phyloP scores from a whole-genome alignment of 2,888 invertebrate species.

The Folsomia candida region DNA sequence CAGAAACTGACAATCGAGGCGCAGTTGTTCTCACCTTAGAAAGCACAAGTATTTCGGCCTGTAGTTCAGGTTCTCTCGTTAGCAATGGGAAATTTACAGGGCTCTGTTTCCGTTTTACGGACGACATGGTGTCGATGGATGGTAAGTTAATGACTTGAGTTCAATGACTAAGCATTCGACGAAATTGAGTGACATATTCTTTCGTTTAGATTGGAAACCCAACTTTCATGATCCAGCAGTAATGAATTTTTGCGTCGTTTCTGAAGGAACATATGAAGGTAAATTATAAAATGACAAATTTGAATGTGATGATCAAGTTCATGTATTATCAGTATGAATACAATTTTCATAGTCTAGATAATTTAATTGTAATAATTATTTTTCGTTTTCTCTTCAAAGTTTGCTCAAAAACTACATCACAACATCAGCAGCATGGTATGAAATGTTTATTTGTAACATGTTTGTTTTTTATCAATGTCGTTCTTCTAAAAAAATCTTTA shows the following conservation, averaged over 20 bases:
- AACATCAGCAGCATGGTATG: conserved; percentile 71
- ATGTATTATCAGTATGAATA: no score
- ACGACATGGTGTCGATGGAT: conserved; percentile 92
- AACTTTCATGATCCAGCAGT: conserved; percentile 72
- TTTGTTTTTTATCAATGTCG: conserved; percentile 54
- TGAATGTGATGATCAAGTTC: no score
- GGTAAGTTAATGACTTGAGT: no score
- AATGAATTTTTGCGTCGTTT: conserved; percentile 94
- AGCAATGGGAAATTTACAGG: conserved; percentile 88
- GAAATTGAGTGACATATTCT: no score
- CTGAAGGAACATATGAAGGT: conserved; percentile 97
- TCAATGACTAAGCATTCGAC: no score
- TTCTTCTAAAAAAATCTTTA: neutral
- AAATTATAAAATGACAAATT: no score
- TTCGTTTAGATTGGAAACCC: conserved; percentile 94
- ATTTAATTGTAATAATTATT: no score
- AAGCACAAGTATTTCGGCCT: conserved; percentile 92
- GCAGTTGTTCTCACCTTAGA: conserved; percentile 95
- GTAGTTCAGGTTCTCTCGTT: conserved; percentile 91
- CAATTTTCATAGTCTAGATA: no score
- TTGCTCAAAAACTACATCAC: conserved; percentile 85
- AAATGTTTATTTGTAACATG: neutral
- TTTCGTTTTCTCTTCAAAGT: no score
- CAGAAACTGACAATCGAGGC: conserved; percentile 75
- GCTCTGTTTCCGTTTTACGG: conserved; percentile 89